These are phyloP conservation scores for Peromyscus aztecus DNA, from an alignment of 2,797 vertebrate species.

Conservation along the genomic window DNA sequence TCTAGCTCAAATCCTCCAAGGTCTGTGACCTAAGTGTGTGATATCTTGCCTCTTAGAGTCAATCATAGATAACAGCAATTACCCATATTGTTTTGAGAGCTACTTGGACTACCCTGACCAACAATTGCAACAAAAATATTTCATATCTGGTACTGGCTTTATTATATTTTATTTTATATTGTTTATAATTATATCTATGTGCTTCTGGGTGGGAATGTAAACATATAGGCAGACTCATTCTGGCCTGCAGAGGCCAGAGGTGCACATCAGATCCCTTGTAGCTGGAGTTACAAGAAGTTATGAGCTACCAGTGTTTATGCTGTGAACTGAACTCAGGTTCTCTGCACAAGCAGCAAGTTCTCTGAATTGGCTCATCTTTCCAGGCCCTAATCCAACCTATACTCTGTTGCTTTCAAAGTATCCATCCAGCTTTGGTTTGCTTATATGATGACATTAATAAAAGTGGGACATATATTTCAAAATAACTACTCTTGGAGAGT, in stretches of 20 bases:
- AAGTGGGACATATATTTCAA: not conserved
- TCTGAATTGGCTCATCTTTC: not conserved
- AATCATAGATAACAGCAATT: not conserved
- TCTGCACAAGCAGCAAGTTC: not conserved
- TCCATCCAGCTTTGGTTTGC: not conserved
- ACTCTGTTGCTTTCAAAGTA: not conserved
- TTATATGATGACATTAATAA: not conserved
- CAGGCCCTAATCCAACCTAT: too few relatives aligned
- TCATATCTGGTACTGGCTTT: not conserved
- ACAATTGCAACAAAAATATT: not conserved
- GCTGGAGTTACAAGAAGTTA: too few relatives aligned
- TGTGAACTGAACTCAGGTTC: not conserved
- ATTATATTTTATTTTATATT: not conserved
- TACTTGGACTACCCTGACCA: not conserved
- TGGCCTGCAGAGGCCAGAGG: not conserved
- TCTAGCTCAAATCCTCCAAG: not conserved
- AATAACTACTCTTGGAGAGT: not conserved
- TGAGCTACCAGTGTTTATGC: not conserved
- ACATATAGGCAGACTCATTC: not conserved
- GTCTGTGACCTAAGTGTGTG: too few relatives aligned
- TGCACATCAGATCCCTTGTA: not conserved
- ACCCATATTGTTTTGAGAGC: not conserved
- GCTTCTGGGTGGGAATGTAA: not conserved
- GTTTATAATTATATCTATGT: not conserved
- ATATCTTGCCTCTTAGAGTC: not conserved